Evolutionary conservation across 2,888 invertebrate species (phyloP), one percentile per base, ranked within the genome.

Genomic region (Xylophagus ater): DNA sequence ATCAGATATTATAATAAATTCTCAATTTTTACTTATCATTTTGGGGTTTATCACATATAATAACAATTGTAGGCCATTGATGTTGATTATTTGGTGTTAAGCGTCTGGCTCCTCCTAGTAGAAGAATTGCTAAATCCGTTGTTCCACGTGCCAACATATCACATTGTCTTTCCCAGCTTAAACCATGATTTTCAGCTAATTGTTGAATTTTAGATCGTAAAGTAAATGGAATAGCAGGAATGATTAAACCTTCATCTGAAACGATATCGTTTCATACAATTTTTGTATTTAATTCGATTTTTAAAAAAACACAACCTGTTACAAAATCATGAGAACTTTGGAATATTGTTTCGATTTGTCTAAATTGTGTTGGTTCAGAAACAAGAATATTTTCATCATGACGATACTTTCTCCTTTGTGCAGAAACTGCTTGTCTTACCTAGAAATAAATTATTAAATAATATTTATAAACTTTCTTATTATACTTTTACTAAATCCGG

Each of bases 331-430:
- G 51, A 13, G 57, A 54, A 36, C 55, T 55, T 25, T 53, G 54
- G 34, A 56, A 60, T 15, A 54, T 45, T 5, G 84, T 75, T 43
- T 70, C 68, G 46, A 88, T 83, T 59, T 81, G 80, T 35, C 78
- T 71, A 51, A 74, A 70, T 15, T 73, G 71, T 5, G 74, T 69
- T 4, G 81, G 78, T 43, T 71, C 67, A 12, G 76, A 68, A 35
- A 72, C 73, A 44, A 92, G 72, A 41, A 90, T 75, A 66, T 87
- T 88, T 67, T 92, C 85, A 69, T 90, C 87, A 64, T 84, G 87
- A 5, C 87, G 74, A 60, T 77, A 84, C 58, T 77, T 75, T 28
- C 56, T 56, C 32, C 52, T 49, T 34, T 54, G 54, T 52, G 50
- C 42, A 15, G 50, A 50, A 32, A 49, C 50, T 1, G 53, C 47